Evolutionary conservation across 2,888 invertebrate genomes (phyloP).

Genomic region (Drosophila meridiana): DNA sequence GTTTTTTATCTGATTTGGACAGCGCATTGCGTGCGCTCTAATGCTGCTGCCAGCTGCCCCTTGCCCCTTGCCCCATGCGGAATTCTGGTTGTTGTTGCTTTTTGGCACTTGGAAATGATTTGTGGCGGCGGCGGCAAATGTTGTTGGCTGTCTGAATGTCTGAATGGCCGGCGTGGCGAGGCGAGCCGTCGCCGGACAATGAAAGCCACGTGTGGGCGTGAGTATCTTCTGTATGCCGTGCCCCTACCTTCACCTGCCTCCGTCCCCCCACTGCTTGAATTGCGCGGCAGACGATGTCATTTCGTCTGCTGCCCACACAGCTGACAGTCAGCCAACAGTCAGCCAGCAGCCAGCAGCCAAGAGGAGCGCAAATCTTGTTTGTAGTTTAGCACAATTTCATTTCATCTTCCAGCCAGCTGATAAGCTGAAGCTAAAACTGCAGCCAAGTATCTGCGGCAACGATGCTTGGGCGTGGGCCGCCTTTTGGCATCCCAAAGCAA

Average conservation of each 20-base stretch:
- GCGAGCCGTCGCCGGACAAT: conserved; percentile 46
- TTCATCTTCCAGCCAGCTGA: conserved; percentile 71
- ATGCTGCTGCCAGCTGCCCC: conserved; percentile 38
- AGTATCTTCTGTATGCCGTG: conserved; percentile 12
- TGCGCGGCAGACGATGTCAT: conserved; percentile 54
- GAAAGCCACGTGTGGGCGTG: conserved; percentile 55
- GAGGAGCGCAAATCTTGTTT: conserved; percentile 67
- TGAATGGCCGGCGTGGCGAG: conserved; percentile 6
- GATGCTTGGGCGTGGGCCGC: conserved; percentile 46
- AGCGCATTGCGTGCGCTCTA: conserved; percentile 63
- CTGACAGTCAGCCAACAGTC: conserved; percentile 13
- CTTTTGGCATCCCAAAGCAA: conserved; percentile 10
- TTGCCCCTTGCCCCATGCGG: conserved; percentile 18
- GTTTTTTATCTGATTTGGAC: conserved; percentile 39
- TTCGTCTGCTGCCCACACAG: conserved; percentile 74
- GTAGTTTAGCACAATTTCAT: conserved; percentile 79
- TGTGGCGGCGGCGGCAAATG: conserved; percentile 67
- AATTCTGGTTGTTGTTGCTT: conserved; percentile 31
- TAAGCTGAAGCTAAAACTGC: conserved; percentile 47
- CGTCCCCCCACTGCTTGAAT: not conserved
- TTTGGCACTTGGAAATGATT: conserved; percentile 78
- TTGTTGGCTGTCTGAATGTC: conserved; percentile 59
- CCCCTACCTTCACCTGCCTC: not conserved
- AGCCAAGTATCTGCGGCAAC: conserved; percentile 6
- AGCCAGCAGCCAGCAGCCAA: conserved; percentile 4